Percentiles rank a stretch among this genome's conserved stretches.
Conservation (phyloP, 2,113 vertebrate species). For the Pontoporia blainvillei region DNA sequence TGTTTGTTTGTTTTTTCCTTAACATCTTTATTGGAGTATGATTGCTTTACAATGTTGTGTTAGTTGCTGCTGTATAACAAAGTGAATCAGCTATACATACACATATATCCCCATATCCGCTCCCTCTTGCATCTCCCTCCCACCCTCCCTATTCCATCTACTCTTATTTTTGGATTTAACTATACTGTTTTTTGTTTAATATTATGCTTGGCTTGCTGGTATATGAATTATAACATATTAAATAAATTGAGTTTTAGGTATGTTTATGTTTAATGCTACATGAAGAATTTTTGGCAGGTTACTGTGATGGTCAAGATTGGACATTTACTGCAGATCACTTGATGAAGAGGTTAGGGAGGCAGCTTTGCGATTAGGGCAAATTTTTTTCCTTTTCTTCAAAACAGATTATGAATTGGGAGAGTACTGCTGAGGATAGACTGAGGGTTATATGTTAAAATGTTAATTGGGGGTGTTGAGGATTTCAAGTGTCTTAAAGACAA, state of each 20-base stretch:
- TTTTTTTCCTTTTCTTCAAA: not conserved
- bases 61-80: too few relatives aligned
- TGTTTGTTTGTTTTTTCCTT: too few relatives aligned
- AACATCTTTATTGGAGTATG: too few relatives aligned
- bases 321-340: not conserved
- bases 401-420: not conserved
- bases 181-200: constrained; percentile 3
- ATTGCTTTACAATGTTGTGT: too few relatives aligned
- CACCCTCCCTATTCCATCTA: not conserved
- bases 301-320: not conserved
- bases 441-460: not conserved
- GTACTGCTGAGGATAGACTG: not conserved
- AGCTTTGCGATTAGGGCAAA: not conserved
- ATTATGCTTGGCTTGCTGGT: not conserved
- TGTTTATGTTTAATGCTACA: not conserved
- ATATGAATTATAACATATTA: not conserved
- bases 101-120: too few relatives aligned
- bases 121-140: too few relatives aligned
- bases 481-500: not conserved
- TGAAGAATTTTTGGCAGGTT: not conserved
- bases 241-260: not conserved
- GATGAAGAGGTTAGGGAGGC: not conserved
- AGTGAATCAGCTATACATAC: too few relatives aligned
- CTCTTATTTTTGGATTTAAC: not conserved
- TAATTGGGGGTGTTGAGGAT: not conserved